These are phyloP conservation scores for Plectus sambesii DNA, from an alignment of 1,140 invertebrate genomes.

Conservation along the genomic window DNA sequence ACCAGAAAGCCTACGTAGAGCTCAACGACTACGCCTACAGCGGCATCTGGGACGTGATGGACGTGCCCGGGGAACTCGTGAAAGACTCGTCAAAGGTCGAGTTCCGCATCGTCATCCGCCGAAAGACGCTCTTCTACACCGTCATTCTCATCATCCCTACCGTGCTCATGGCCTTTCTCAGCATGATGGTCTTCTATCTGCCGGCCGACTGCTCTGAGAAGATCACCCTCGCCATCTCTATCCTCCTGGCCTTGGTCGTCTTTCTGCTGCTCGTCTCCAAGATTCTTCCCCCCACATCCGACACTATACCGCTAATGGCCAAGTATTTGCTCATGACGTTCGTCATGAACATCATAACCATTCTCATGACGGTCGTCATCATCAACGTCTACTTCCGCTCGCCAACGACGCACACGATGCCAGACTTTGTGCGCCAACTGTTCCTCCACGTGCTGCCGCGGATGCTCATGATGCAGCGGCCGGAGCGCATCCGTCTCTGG, in stretches of 20 bases:
- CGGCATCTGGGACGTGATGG: slow-evolving; percentile 96
- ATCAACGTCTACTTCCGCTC: slow-evolving; percentile 99
- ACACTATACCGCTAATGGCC: slow-evolving; percentile 86
- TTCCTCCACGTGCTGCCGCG: slow-evolving; percentile 77
- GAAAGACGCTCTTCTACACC: slow-evolving; percentile 97
- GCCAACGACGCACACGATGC: slow-evolving; percentile 74
- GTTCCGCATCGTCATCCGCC: slow-evolving; percentile 71
- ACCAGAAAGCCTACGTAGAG: slow-evolving; percentile 81
- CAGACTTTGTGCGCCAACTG: slow-evolving; percentile 75
- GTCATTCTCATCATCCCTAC: slow-evolving; percentile 97
- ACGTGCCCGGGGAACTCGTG: slow-evolving; percentile 58
- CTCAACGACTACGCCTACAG: slow-evolving; percentile 96
- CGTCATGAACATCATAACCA: slow-evolving; percentile 98
- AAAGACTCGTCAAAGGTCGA: slow-evolving; percentile 53
- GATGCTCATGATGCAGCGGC: slow-evolving; percentile 39
- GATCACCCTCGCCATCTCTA: slow-evolving; percentile 92
- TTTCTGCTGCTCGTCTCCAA: slow-evolving; percentile 95
- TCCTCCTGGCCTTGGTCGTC: slow-evolving; percentile 95
- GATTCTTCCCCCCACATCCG: slow-evolving; percentile 88
- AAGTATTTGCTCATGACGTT: slow-evolving; percentile 98
- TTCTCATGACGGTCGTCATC: slow-evolving; percentile 87
- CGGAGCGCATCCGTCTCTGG: slow-evolving; percentile 50
- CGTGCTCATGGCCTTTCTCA: slow-evolving; percentile 93
- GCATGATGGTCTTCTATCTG: slow-evolving; percentile 92
- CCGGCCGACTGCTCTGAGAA: slow-evolving; percentile 65